phyloP scores from a whole-genome alignment of 2,888 invertebrate genomes.

The Bimastos eiseni region DNA sequence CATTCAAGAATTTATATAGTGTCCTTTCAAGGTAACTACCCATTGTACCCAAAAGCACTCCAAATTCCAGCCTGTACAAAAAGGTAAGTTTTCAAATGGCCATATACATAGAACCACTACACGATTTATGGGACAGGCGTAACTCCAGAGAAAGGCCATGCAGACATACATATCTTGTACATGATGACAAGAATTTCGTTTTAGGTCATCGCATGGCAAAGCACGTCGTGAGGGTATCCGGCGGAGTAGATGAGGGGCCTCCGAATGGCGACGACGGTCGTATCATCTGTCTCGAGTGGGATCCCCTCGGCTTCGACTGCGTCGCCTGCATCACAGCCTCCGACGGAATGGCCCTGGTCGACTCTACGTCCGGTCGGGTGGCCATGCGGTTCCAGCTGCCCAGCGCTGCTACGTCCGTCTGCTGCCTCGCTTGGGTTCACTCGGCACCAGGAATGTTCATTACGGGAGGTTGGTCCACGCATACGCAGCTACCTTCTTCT shows the following conservation, averaged over 20 bases:
- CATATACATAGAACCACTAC: too few relatives aligned
- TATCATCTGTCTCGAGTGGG: slow-evolving; percentile 62
- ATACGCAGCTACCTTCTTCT: too few relatives aligned
- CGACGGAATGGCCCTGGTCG: slow-evolving; percentile 58
- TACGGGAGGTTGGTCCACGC: slow-evolving; percentile 58
- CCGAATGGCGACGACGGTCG: slow-evolving; percentile 31
- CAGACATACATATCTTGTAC: too few relatives aligned
- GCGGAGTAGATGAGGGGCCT: neutral
- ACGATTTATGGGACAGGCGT: too few relatives aligned
- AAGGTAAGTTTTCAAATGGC: too few relatives aligned
- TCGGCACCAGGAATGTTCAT: slow-evolving; percentile 64
- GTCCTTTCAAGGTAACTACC: too few relatives aligned
- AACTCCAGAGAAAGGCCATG: too few relatives aligned
- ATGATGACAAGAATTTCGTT: neutral
- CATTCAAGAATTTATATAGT: too few relatives aligned
- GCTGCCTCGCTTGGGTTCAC: slow-evolving; percentile 61
- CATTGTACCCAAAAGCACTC: too few relatives aligned
- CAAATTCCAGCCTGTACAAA: too few relatives aligned
- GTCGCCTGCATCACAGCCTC: slow-evolving; percentile 57
- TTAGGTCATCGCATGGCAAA: slow-evolving; percentile 46
- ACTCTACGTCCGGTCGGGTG: slow-evolving; percentile 51
- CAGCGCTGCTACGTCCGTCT: slow-evolving; percentile 58
- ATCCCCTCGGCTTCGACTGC: slow-evolving; percentile 62
- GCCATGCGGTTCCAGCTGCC: slow-evolving; percentile 59
- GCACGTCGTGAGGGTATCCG: neutral